Conservation (phyloP, 2,113 vertebrate genomes). For the Geococcyx californianus region DNA sequence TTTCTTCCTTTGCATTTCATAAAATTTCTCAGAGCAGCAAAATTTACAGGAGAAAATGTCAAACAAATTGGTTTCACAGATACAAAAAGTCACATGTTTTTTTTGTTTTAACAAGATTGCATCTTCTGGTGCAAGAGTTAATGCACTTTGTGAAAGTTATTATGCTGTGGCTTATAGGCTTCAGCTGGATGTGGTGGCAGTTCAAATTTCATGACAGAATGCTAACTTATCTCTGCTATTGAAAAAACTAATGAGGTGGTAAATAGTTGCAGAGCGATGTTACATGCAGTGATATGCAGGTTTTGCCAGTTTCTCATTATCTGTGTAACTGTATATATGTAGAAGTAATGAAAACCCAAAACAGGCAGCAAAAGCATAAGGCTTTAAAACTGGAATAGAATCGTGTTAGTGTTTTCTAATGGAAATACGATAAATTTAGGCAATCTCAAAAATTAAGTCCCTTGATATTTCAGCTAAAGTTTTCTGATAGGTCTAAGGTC, state of each 20-base stretch:
- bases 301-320: background rate
- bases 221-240: constrained; percentile 36
- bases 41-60: constrained; percentile 10
- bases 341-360: constrained; percentile 40
- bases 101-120: background rate
- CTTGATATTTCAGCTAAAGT: background rate
- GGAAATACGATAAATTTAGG: background rate
- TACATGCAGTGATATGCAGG: background rate
- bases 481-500: background rate
- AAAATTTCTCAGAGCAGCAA: background rate
- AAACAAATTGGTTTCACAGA: constrained; percentile 15
- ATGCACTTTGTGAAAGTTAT: constrained; percentile 16
- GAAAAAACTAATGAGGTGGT: constrained; percentile 59
- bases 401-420: background rate
- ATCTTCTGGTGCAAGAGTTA: background rate
- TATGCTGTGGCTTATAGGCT: background rate
- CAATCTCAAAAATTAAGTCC: background rate
- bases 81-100: background rate
- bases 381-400: constrained; percentile 15
- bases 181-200: background rate
- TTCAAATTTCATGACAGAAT: constrained; percentile 50
- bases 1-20: background rate
- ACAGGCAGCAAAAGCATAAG: background rate
- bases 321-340: background rate
- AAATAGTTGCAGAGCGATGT: background rate